Evolutionary conservation across 1,140 invertebrate genomes (phyloP).

Genomic region (Nephila pilipes): DNA sequence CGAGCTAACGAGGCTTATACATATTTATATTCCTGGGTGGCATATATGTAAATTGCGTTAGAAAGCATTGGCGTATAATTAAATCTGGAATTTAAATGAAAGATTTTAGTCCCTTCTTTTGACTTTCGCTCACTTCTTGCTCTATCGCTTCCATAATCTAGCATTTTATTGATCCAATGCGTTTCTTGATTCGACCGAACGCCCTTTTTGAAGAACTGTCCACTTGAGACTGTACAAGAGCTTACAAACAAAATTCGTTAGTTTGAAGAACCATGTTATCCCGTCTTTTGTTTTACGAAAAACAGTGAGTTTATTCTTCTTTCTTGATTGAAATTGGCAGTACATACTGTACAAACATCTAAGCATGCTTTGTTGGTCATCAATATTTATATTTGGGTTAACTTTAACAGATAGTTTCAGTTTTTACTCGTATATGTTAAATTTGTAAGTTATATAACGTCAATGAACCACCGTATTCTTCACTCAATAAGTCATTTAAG

Average conservation of each 20-base stretch:
- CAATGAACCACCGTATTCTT: too few relatives aligned
- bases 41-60: slow-evolving; percentile 61
- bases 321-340: too few relatives aligned
- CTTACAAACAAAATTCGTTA: not conserved
- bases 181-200: not conserved
- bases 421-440: too few relatives aligned
- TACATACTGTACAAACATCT: too few relatives aligned
- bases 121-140: not conserved
- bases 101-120: slow-evolving; percentile 47
- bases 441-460: too few relatives aligned
- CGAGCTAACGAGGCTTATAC: slow-evolving; percentile 64
- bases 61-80: slow-evolving; percentile 50
- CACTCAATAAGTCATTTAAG: too few relatives aligned
- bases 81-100: slow-evolving; percentile 70
- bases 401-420: too few relatives aligned
- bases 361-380: too few relatives aligned
- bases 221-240: not conserved
- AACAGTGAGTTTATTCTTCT: too few relatives aligned
- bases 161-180: not conserved
- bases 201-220: not conserved
- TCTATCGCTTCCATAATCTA: not conserved
- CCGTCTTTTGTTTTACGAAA: not conserved
- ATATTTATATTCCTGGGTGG: slow-evolving; percentile 62
- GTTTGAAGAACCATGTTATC: not conserved
- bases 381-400: too few relatives aligned